Base-by-base conservation (phyloP, 2,797 vertebrate species). In the Eulemur rubriventer region DNA sequence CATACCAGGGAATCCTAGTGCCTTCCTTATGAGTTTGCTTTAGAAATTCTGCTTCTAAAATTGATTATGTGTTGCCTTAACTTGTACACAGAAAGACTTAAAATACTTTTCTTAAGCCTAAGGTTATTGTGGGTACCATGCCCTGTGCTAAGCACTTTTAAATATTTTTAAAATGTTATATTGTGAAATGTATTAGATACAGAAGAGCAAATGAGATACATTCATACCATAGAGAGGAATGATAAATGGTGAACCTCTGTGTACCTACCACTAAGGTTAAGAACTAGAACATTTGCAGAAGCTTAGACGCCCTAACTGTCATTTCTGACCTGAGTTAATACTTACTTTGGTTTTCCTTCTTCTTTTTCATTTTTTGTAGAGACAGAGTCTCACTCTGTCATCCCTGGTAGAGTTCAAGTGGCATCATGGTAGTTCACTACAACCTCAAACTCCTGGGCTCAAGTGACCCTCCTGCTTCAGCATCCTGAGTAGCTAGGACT, bases 1-100 rank as follows among this genome's bases (percentile, higher is more conserved):
- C 41, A 61, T 38, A 63, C 33, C n/a, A 12, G 30, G 57, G 52
- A 59, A n/a, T 70, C 46, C 38, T 70, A 63, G 55, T 55, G 50
- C 30, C 61, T 94, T 84, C 18, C 10, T 48, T 67, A 61, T 72
- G 83, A 69, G 41, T 33, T 79, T 46, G 35, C 43, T 87, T 94
- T 87, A 89, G 95, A 67, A 76, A 91, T 93, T 75, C 57, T 95
- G 4, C 55, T 91, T 88, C 52, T 78, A 26, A 88, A 30, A 38
- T 9, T 50, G n/a, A 73, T 33, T 33, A 13, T 59, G 11, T 72
- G 28, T 90, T 89, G 50, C 26, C 26, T 92, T 89, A 69, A 48
- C 6, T 14, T 78, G 67, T 28, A 78, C 30, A 41, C 33, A 61
- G 85, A 78, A 92, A 79, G 35, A 70, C 35, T 75, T 83, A 35